Percentiles rank a stretch among this genome's conserved stretches.
These are phyloP conservation scores for Drosophila lacicola DNA, from an alignment of 2,888 invertebrate species.

Conservation along the genomic window DNA sequence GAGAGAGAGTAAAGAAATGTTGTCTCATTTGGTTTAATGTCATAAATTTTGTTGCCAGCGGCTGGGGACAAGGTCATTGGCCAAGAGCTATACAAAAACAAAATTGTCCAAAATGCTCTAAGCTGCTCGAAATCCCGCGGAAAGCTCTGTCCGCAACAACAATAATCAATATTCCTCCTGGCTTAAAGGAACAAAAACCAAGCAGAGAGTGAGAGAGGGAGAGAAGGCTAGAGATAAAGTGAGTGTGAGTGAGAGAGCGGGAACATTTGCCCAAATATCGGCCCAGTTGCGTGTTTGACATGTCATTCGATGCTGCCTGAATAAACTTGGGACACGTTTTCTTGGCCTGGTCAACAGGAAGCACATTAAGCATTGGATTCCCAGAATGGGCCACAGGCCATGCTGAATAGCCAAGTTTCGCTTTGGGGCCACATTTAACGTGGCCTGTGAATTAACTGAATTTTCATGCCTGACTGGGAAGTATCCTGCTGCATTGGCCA, in stretches of 20 bases:
- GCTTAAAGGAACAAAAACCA: not conserved
- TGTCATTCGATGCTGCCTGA: conserved; percentile 68
- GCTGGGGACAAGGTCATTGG: conserved; percentile 59
- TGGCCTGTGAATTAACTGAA: conserved; percentile 57
- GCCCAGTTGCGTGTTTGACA: conserved; percentile 71
- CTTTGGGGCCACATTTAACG: conserved; percentile 48
- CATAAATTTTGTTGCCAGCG: conserved; percentile 42
- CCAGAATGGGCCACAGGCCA: conserved; percentile 21
- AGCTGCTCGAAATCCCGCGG: conserved; percentile 68
- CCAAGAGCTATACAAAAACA: conserved; percentile 34
- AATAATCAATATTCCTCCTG: conserved; percentile 70
- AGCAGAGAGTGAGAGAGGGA: conserved; percentile 1
- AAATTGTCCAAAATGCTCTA: conserved; percentile 31
- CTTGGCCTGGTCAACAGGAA: conserved; percentile 71
- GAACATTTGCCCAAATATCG: conserved; percentile 40
- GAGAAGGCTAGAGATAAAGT: not conserved
- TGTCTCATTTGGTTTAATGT: conserved; percentile 57
- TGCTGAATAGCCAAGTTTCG: conserved; percentile 39
- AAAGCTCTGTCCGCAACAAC: conserved; percentile 58
- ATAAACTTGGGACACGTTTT: conserved; percentile 52
- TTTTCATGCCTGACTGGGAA: conserved; percentile 29
- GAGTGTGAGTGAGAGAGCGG: not conserved
- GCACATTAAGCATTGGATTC: conserved; percentile 65
- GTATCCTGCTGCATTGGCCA: conserved; percentile 24
- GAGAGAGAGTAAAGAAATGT: conserved; percentile 36